phyloP scores from a whole-genome alignment of 2,888 invertebrate species.

The Brachyptera putata region DNA sequence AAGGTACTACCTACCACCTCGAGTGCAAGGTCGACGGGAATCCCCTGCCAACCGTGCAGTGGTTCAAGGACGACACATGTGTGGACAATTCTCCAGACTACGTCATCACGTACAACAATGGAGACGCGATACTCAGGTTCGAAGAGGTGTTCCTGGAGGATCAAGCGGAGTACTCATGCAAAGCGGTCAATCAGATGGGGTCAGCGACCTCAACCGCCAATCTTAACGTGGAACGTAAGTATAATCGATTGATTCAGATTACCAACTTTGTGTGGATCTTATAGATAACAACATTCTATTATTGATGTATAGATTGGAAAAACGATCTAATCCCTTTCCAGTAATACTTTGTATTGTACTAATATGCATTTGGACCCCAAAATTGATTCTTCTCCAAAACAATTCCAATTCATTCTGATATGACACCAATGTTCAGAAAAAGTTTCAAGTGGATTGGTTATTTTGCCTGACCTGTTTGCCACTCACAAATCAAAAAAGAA shows the following conservation, averaged over 20 bases:
- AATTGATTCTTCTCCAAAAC: no score
- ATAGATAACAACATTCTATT: no score
- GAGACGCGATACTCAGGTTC: conserved; percentile 68
- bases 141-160: conserved; percentile 64
- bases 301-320: no score
- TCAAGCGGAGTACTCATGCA: conserved; percentile 65
- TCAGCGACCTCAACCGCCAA: conserved; percentile 60
- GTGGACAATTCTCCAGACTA: conserved; percentile 70
- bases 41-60: conserved; percentile 74
- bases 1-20: conserved; percentile 61
- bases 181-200: conserved; percentile 64
- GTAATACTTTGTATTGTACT: no score
- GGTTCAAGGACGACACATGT: conserved; percentile 68
- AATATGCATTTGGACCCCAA: no score
- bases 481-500: no score
- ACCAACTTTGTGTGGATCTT: no score
- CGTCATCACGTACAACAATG: conserved; percentile 75
- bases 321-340: no score
- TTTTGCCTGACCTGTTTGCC: no score
- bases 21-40: conserved; percentile 67
- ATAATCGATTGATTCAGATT: conserved; percentile 20
- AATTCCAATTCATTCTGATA: no score
- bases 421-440: no score
- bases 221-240: conserved; percentile 64
- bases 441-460: no score